Evolutionary conservation across 2,888 invertebrate species (phyloP), one percentile per base, ranked within the genome.

Genomic region (Eulithis prunata): DNA sequence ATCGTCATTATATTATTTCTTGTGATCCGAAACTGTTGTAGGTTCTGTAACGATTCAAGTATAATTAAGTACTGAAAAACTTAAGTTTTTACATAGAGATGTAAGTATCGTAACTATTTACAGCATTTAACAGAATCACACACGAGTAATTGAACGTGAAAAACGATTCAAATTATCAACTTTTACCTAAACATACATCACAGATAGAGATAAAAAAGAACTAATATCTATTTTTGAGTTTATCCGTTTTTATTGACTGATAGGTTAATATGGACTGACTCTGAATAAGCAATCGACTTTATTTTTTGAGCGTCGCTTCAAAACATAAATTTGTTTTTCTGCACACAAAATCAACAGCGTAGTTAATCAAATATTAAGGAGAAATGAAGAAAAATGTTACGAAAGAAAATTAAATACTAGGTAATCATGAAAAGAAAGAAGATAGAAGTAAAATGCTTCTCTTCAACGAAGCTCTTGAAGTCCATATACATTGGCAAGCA

Each of bases 121-220:
- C 87, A 87, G 69, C 59, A 59, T 81, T 78, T 79, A 82, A 83
- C 73, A 79, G 79, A 84, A 84, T 78, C 83, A 82, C 87, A 87
- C 75, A 86, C 84, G 85, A 87, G 77, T 79, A 79, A 82, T 81
- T 78, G 82, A 84, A 79, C 78, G 82, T 84, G 82, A 79, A 79
- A 80, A 83, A 84, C 80, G 83, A 89, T 89, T 90, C 85, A 86
- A 86, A 86, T 85, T 79, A 89, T 88, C 79, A 87, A 87, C 88
- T 92, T 92, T 91, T 89, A 90, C 91, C 91, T 92, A 91, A 91
- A 88, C 83, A 90, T 91, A 92, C 85, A 92, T 92, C 92, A 92
- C 92, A 92, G 91, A 90, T 91, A 86, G 87, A 89, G 85, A 86
- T 85, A 89, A 86, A 88, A 85, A 88, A 84, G 77, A 76, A 80